Evolutionary conservation across 1,140 invertebrate genomes (phyloP).

Genomic region (Pseudomyrmex concolor): DNA sequence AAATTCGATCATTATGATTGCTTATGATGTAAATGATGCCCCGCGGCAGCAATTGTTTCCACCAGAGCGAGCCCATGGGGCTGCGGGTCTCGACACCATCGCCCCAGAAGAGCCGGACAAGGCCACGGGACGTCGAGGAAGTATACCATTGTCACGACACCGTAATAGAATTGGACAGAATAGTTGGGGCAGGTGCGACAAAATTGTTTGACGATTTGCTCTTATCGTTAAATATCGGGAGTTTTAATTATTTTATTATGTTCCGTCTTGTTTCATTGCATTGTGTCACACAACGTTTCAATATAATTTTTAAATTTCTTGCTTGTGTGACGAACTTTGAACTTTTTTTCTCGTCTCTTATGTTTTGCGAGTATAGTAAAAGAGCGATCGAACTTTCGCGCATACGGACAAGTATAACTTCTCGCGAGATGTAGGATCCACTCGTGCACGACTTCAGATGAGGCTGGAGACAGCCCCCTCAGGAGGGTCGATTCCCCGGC

Average conservation of each 20-base stretch:
- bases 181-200: conserved; percentile 56
- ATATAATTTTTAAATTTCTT: too few species aligned
- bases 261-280: too few species aligned
- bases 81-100: conserved; percentile 69
- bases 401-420: background rate
- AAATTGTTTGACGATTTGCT: conserved; percentile 1
- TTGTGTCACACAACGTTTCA: too few species aligned
- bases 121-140: conserved; percentile 57
- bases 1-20: conserved; percentile 86
- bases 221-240: background rate
- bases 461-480: conserved; percentile 66
- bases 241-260: too few species aligned
- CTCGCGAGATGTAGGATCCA: conserved; percentile 1
- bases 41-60: conserved; percentile 84
- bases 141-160: conserved; percentile 16
- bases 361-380: background rate
- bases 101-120: conserved; percentile 52
- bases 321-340: too few species aligned
- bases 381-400: background rate
- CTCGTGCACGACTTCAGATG: conserved; percentile 37
- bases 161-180: conserved; percentile 43
- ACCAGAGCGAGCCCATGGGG: conserved; percentile 79
- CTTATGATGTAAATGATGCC: conserved; percentile 86
- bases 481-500: conserved; percentile 71
- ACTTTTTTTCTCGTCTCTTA: background rate